Conservation (phyloP, 2,888 invertebrate genomes). For the Melinaea menophilus region DNA sequence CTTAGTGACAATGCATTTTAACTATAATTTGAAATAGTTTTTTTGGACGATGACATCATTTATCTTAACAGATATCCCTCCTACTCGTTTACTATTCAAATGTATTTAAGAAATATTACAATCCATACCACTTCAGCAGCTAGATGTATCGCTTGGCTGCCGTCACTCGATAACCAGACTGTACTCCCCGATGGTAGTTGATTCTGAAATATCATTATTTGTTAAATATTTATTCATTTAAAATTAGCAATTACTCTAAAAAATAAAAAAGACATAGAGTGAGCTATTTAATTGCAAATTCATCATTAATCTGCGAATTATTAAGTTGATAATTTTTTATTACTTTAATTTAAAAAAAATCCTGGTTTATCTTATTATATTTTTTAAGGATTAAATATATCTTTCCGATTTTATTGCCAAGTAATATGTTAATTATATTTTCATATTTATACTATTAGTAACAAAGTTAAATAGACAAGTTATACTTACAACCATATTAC, state of each 20-base stretch:
- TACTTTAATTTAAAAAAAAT: no score
- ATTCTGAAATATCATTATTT: constrained; percentile 38
- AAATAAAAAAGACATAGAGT: no score
- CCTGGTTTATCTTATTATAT: no score
- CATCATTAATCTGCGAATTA: no score
- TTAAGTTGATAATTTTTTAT: no score
- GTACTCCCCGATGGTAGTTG: constrained; percentile 43
- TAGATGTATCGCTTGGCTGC: constrained; percentile 78
- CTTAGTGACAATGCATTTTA: no score
- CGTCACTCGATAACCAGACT: constrained; percentile 79
- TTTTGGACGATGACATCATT: no score
- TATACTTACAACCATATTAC: constrained; percentile 53
- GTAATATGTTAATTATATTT: background rate
- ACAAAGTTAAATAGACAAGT: background rate
- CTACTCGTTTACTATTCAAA: background rate
- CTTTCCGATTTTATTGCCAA: no score
- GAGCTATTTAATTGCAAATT: no score
- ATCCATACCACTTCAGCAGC: constrained; percentile 68
- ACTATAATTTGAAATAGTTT: no score
- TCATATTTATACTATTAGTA: background rate
- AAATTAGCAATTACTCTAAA: no score
- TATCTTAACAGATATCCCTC: background rate
- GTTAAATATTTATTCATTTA: background rate
- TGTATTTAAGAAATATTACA: background rate
- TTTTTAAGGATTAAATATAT: no score